Evolutionary conservation across 2,113 vertebrate genomes (phyloP), one percentile per base, ranked within the genome.

Genomic region (Taurulus bubalis): DNA sequence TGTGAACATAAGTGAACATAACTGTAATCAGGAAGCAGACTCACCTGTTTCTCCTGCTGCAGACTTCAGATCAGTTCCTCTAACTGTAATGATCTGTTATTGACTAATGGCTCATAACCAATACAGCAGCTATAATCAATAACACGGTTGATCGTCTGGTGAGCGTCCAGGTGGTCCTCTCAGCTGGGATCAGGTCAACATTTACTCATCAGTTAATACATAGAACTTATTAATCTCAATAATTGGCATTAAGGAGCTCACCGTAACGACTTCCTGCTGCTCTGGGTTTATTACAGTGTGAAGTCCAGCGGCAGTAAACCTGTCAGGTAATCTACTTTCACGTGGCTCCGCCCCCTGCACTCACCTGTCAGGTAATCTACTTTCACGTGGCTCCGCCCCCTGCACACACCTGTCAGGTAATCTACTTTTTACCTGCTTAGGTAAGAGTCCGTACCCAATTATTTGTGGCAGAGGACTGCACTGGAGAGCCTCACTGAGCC

Each of bases 281-380:
- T 45, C 38, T 8, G 1, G 34, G 40, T 75, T 89, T 71, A 87
- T 87, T 38, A 49, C 0, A 65, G n/a, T 64, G 58, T 84, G 81
- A 86, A 89, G 91, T 92, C 75, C 85, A 82, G 30, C 34, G 10
- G 26, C 85, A 58, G 68, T 90, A 86, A 85, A 91, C n/a, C 38
- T 70, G 64, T 71, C 68, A 53, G 40, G 3, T 76, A 34, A 82
- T 63, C 72, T 58, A 0, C 11, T 28, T 77, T 34, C 1, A 56
- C 15, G 24, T 40, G 77, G 47, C 53, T 9, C 73, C 2, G 0
- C 72, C 65, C 53, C 42, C 59, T n/a, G 2, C 11, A 32, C 1
- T 22, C 62, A 80, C 69, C 64, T 85, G 65, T 10, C 68, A 80
- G 45, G 40, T 32, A 32, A 32, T 32, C 30, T 32, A 32, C 30